Conservation (phyloP, 2,888 invertebrate species). For the Euplagia quadripunctaria region DNA sequence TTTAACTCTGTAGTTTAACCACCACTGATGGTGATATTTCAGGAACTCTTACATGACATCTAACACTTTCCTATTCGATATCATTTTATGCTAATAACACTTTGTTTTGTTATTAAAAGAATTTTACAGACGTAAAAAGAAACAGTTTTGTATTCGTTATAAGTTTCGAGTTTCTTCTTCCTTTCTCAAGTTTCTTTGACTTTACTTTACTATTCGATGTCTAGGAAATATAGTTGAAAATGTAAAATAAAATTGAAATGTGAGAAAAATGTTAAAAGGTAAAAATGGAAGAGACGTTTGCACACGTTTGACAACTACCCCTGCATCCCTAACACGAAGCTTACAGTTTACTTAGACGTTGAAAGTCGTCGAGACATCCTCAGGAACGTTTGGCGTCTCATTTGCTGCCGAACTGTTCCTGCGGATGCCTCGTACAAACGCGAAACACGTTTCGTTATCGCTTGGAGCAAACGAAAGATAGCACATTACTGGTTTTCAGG, state of each 20-base stretch:
- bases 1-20: neutral
- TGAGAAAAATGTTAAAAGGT: neutral
- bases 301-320: neutral
- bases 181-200: neutral
- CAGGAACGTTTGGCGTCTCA: neutral
- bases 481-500: neutral
- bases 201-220: neutral
- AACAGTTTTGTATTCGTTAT: too few relatives aligned
- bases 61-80: neutral
- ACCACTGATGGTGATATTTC: neutral
- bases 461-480: neutral
- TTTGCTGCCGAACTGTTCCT: neutral
- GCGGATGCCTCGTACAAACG: neutral
- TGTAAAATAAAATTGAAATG: neutral
- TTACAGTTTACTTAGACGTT: neutral
- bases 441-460: neutral
- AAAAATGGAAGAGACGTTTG: neutral
- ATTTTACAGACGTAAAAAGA: too few relatives aligned
- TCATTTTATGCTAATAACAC: neutral
- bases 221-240: too few relatives aligned
- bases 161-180: too few relatives aligned
- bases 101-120: too few relatives aligned
- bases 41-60: neutral
- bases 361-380: neutral
- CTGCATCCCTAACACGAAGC: neutral